phyloP scores from a whole-genome alignment of 2,113 vertebrate species.

The Merops nubicus region DNA sequence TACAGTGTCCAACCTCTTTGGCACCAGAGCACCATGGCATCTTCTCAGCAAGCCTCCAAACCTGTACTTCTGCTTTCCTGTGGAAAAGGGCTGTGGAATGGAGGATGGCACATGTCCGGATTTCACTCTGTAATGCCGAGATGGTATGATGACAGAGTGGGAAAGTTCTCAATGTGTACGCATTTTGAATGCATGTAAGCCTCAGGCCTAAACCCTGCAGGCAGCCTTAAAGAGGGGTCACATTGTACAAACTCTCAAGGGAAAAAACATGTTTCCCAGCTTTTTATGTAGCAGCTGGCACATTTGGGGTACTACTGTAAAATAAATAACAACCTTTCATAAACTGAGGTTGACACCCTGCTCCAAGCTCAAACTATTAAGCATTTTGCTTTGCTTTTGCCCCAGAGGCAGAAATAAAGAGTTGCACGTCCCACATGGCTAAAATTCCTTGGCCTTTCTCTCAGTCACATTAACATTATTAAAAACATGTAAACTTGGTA shows the following conservation, averaged over 20 bases:
- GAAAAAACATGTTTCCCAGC: not conserved
- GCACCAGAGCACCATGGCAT: not conserved
- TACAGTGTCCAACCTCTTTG: not conserved
- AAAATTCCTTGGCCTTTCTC: constrained; percentile 57
- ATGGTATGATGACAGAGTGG: not conserved
- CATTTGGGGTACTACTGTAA: constrained; percentile 42
- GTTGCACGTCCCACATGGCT: constrained; percentile 52
- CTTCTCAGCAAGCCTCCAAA: not conserved
- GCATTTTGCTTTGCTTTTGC: constrained; percentile 31
- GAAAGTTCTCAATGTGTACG: not conserved
- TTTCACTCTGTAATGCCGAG: not conserved
- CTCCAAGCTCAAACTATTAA: constrained; percentile 26
- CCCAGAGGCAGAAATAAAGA: constrained; percentile 64
- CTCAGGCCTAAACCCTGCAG: not conserved
- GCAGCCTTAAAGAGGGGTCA: constrained; percentile 15
- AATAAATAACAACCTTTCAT: constrained; percentile 29
- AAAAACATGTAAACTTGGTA: constrained; percentile 35
- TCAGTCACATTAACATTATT: constrained; percentile 62
- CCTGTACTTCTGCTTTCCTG: not conserved
- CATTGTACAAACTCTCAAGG: not conserved
- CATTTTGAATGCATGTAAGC: not conserved
- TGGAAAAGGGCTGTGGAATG: not conserved
- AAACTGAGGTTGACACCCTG: constrained; percentile 55
- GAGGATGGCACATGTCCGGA: not conserved
- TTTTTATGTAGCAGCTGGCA: constrained; percentile 43